Evolutionary conservation across 2,797 vertebrate genomes (phyloP), one percentile per base, ranked within the genome.

Genomic region (Manis crassicaudata): DNA sequence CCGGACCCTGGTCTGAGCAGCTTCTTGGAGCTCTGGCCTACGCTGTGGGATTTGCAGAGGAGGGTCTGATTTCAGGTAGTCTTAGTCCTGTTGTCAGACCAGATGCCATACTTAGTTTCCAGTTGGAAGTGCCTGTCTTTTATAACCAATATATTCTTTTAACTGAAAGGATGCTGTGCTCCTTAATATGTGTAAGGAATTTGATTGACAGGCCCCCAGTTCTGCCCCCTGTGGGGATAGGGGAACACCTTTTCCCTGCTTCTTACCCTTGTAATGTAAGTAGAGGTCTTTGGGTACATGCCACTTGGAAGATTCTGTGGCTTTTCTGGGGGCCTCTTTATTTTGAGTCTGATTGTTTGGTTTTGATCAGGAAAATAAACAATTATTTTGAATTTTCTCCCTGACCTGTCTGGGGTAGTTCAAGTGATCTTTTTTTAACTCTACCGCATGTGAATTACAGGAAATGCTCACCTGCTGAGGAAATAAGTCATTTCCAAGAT

Each of bases 401-500:
- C 79, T 92, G 75, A 93, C 50, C 88, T 86, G 72, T 77, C 68
- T 76, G 58, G 96, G 62, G 67, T 93, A 96, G 63, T 93, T 96
- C 86, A 93, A 76, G 63, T 3, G 3, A 37, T 95, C 50, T 80
- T 94, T 97, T 46, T 88, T 92, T 82, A 90, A 91, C 35, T 95
- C 76, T 91, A 67, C 75, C 75, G 81, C 80, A 90, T 94, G 87
- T 97, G 94, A 97, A 96, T 97, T 94, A 91, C 60, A 93, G 97
- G 96, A 96, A 97, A 96, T 85, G 80, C 56, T 96, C 67, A 80
- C 89, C 97, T 95, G 29, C 95, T 95, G 72, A 91, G 94, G 96
- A 96, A 97, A 94, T 97, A 89, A 91, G 93, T 95, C 83, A 88
- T 94, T 97, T 97, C 97, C 96, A 97, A 96, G 96, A 88, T 96